phyloP scores from a whole-genome alignment of 2,797 vertebrate species.

The Alfaro cultratus region DNA sequence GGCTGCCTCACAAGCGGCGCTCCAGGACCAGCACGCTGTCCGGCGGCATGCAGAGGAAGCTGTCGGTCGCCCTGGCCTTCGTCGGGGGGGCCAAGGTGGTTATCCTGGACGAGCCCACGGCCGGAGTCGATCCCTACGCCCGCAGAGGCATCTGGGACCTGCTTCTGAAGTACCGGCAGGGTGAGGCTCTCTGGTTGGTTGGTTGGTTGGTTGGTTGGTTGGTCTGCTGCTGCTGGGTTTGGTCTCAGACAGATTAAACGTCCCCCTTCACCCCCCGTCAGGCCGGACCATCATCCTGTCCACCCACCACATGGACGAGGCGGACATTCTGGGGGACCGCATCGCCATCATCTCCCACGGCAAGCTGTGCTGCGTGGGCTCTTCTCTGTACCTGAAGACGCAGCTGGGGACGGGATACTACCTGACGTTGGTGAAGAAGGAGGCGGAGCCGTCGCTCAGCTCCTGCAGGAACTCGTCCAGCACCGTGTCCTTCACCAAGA shows the following conservation, averaged over 20 bases:
- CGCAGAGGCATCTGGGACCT: constrained; percentile 97
- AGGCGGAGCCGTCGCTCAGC: constrained; percentile 88
- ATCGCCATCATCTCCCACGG: constrained; percentile 98
- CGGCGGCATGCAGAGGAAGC: constrained; percentile 97
- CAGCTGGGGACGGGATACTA: constrained; percentile 97
- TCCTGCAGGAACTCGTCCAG: constrained; percentile 94
- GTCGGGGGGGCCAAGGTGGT: constrained; percentile 96
- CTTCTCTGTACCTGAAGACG: constrained; percentile 94
- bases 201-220: neutral
- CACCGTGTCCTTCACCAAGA: constrained; percentile 90
- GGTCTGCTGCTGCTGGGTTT: neutral
- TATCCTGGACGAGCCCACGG: constrained; percentile 96
- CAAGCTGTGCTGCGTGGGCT: constrained; percentile 95
- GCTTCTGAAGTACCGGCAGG: constrained; percentile 92
- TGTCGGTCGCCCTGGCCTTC: constrained; percentile 95
- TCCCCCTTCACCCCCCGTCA: constrained; percentile 47
- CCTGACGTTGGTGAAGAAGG: constrained; percentile 94
- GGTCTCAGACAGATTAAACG: neutral
- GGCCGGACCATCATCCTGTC: constrained; percentile 97
- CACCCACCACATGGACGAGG: constrained; percentile 98
- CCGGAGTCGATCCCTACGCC: constrained; percentile 95
- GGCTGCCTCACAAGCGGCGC: constrained; percentile 90
- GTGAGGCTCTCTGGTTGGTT: constrained; percentile 63
- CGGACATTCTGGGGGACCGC: constrained; percentile 93
- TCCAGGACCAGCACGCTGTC: constrained; percentile 89